Conservation (phyloP, 2,113 vertebrate genomes). For the Colinus virginianus region DNA sequence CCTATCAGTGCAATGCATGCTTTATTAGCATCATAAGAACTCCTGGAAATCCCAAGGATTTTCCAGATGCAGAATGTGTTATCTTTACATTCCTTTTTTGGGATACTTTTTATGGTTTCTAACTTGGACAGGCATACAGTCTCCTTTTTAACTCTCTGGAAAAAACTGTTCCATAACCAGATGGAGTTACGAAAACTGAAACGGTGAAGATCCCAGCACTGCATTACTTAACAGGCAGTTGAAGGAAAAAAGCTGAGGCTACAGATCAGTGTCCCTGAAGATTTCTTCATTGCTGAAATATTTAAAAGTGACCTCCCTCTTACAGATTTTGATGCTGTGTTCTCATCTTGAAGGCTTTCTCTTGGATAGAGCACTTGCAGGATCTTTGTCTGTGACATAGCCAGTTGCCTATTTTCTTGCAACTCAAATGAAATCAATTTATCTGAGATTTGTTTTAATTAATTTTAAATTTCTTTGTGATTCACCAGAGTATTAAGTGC, state of each 20-base stretch:
- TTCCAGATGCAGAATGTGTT: not conserved
- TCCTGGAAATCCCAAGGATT: not conserved
- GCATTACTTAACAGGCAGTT: slow-evolving; percentile 2
- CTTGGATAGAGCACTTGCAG: not conserved
- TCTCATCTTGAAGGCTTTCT: slow-evolving; percentile 8
- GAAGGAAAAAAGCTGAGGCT: not conserved
- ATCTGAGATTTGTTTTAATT: not conserved
- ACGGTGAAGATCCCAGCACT: not conserved
- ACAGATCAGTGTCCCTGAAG: slow-evolving; percentile 19
- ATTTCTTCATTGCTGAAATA: slow-evolving; percentile 38
- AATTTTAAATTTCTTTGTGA: not conserved
- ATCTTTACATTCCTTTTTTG: not conserved
- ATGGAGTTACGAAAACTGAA: not conserved
- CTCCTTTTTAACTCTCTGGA: not conserved
- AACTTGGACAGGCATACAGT: not conserved
- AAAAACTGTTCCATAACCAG: not conserved
- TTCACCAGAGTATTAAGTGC: not conserved
- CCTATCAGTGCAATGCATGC: rapidly evolving
- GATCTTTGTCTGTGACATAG: not conserved
- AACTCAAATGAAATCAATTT: not conserved
- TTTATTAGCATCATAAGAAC: not conserved
- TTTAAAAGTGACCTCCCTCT: slow-evolving; percentile 57
- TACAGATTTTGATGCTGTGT: not conserved
- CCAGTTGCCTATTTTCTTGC: not conserved
- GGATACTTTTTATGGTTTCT: not conserved